Percentiles rank a stretch among this genome's conserved stretches.
These are phyloP conservation scores for Myripristis jacobus DNA, from an alignment of 2,797 vertebrate species.

Conservation along the genomic window DNA sequence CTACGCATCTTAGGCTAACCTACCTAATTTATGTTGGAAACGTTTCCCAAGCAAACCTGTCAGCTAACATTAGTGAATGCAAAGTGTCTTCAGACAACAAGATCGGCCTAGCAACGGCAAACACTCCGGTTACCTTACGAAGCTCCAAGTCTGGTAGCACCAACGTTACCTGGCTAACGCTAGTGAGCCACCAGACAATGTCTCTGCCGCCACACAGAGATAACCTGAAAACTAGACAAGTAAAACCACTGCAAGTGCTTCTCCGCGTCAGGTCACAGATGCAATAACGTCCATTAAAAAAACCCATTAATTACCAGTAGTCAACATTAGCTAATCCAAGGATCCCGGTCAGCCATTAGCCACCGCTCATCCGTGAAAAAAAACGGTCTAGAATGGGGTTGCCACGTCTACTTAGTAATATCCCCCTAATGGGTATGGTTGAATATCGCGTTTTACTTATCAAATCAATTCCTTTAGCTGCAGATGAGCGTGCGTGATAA, in stretches of 20 bases:
- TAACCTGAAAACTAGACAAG: neutral
- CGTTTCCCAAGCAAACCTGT: neutral
- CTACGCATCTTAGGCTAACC: neutral
- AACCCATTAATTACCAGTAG: conserved; percentile 14
- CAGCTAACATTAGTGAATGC: conserved; percentile 21
- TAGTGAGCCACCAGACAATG: neutral
- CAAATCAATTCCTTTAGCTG: neutral
- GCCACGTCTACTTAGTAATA: conserved; percentile 28
- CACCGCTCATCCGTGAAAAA: conserved; percentile 32
- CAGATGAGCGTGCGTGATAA: rapidly evolving
- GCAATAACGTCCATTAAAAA: neutral
- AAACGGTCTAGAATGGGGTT: conserved; percentile 15
- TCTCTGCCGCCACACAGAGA: neutral
- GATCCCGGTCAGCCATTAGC: conserved; percentile 59
- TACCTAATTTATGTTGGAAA: neutral
- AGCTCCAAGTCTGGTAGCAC: conserved; percentile 41
- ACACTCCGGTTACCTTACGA: conserved; percentile 66
- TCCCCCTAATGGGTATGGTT: neutral
- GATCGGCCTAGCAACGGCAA: conserved; percentile 74
- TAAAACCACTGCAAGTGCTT: neutral
- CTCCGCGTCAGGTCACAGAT: neutral
- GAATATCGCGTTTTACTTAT: neutral
- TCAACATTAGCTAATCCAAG: conserved; percentile 41
- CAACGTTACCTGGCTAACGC: conserved; percentile 14
- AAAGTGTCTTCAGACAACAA: conserved; percentile 8